Conservation (phyloP, 2,113 vertebrate species). For the Grammomys surdaster region DNA sequence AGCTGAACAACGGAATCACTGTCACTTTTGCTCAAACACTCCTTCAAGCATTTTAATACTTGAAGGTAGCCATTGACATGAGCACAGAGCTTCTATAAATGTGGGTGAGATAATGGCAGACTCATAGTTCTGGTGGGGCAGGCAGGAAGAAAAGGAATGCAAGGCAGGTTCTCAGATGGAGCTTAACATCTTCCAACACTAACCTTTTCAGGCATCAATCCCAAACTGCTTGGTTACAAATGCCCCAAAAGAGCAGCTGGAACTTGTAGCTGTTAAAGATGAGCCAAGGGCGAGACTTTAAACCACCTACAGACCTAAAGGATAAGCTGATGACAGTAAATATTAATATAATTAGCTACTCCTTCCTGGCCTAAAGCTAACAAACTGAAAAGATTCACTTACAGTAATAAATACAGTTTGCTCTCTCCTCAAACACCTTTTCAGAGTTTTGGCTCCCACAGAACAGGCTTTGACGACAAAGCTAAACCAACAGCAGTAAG, state of each 20-base stretch:
- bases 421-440: neutral
- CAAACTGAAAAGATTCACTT: neutral
- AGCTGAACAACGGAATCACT: constrained; percentile 33
- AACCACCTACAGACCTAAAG: neutral
- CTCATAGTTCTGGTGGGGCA: neutral
- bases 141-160: neutral
- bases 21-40: neutral
- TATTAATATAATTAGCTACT: no score
- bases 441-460: neutral
- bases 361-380: neutral
- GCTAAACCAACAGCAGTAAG: neutral
- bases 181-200: neutral
- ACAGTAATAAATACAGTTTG: neutral
- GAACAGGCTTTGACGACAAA: neutral
- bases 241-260: neutral
- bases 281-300: neutral
- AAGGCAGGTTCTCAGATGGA: neutral
- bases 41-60: neutral
- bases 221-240: neutral
- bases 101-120: neutral
- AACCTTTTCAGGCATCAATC: neutral
- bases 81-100: neutral
- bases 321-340: neutral
- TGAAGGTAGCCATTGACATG: neutral
- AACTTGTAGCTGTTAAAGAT: neutral